A percentile compares a stretch with the other conserved stretches of the same genome.
These are phyloP conservation scores for Ceramica pisi DNA, from an alignment of 2,888 invertebrate genomes.

Conservation along the genomic window DNA sequence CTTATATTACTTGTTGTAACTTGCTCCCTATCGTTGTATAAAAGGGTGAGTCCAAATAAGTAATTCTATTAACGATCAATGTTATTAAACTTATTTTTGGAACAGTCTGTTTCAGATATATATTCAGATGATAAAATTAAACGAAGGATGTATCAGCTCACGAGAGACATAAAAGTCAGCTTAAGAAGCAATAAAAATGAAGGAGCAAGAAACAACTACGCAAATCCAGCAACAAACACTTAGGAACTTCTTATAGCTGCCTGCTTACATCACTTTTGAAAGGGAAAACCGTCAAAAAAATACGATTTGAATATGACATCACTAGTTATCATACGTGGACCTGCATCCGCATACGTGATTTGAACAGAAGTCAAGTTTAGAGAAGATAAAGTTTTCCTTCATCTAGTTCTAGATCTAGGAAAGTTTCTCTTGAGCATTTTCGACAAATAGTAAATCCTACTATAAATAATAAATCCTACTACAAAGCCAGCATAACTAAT, in stretches of 20 bases:
- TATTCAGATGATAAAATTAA: conserved; percentile 36
- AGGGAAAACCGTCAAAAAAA: conserved; percentile 29
- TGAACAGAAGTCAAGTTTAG: conserved; percentile 24
- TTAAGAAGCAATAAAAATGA: conserved; percentile 36
- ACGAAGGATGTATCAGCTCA: conserved; percentile 35
- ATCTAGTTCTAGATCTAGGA: conserved; percentile 18
- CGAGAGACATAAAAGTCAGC: conserved; percentile 46
- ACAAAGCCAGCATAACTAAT: conserved; percentile 17
- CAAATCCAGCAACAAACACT: conserved; percentile 34
- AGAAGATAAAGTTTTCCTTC: conserved; percentile 10
- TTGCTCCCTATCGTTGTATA: not conserved
- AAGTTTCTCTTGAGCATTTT: conserved; percentile 22
- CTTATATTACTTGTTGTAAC: conserved; percentile 17
- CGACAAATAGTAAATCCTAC: conserved; percentile 28
- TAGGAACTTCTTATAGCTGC: conserved; percentile 20
- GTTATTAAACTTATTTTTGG: conserved; percentile 9
- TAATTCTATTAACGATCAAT: conserved; percentile 14
- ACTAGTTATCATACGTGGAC: conserved; percentile 31
- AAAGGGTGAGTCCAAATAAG: conserved; percentile 14
- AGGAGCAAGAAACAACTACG: conserved; percentile 32
- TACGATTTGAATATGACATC: conserved; percentile 55
- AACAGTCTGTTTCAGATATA: conserved; percentile 8
- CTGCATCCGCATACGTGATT: conserved; percentile 46
- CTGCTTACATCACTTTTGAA: conserved; percentile 45
- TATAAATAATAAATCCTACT: conserved; percentile 32